Percentiles rank a stretch among this genome's conserved stretches.
Evolutionary conservation across 2,113 vertebrate genomes (phyloP).

Genomic region (Neopipo cinnamomea): DNA sequence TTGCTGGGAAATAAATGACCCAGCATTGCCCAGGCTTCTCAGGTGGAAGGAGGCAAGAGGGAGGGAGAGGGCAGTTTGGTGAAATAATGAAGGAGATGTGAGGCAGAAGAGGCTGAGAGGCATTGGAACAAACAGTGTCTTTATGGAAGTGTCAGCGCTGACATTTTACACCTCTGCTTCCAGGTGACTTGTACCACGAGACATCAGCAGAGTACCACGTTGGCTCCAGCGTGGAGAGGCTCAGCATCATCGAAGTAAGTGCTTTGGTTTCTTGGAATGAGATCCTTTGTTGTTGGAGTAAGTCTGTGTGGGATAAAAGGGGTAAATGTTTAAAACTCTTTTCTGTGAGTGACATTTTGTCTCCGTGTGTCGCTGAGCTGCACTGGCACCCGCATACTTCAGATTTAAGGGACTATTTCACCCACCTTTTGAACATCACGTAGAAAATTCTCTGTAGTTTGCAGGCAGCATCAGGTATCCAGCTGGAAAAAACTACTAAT

Average conservation of each 20-base stretch:
- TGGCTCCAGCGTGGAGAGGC: conserved; percentile 76
- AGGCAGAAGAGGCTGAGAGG: background rate
- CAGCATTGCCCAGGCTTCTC: background rate
- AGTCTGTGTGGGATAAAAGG: background rate
- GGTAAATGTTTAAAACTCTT: background rate
- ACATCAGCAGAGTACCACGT: conserved; percentile 77
- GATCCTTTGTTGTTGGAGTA: background rate
- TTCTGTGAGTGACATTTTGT: background rate
- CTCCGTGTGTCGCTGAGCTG: background rate
- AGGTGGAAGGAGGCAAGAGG: background rate
- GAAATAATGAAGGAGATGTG: background rate
- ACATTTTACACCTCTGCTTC: background rate
- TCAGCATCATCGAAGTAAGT: conserved; percentile 81
- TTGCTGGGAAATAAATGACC: background rate
- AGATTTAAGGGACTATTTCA: background rate
- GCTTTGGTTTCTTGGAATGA: background rate
- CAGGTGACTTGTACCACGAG: conserved; percentile 82
- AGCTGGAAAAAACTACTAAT: background rate
- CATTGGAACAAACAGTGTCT: background rate
- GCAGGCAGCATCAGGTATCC: background rate
- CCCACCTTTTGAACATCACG: background rate
- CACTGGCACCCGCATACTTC: background rate
- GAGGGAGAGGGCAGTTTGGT: background rate
- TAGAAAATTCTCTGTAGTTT: background rate
- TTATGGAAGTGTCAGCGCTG: background rate